A percentile compares a stretch with the other conserved stretches of the same genome.
Evolutionary conservation across 2,888 invertebrate genomes (phyloP).

Genomic region (Galerucella nymphaeae): DNA sequence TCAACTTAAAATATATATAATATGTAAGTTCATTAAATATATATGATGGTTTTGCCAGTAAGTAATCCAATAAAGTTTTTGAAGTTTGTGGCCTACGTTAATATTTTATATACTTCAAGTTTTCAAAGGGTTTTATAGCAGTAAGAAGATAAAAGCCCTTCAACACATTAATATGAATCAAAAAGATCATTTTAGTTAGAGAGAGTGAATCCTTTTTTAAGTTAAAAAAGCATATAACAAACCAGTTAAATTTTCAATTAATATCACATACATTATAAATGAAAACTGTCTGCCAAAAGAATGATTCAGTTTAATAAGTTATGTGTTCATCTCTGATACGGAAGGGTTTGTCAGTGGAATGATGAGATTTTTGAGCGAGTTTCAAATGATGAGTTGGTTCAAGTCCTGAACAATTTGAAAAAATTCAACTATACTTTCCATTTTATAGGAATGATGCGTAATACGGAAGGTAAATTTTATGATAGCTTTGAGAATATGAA

Average conservation of each 20-base stretch:
- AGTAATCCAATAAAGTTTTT: background rate
- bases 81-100: background rate
- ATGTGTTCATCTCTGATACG: conserved; percentile 14
- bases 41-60: background rate
- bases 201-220: background rate
- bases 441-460: too few relatives aligned
- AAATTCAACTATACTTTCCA: too few relatives aligned
- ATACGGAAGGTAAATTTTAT: too few relatives aligned
- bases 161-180: background rate
- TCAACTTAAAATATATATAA: background rate
- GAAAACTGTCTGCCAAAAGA: conserved; percentile 3
- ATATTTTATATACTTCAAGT: background rate
- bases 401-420: too few relatives aligned
- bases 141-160: background rate
- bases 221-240: too few relatives aligned
- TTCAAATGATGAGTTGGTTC: background rate
- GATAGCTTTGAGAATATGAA: too few relatives aligned
- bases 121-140: background rate
- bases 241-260: conserved; percentile 19
- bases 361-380: conserved; percentile 13
- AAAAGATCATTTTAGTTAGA: background rate
- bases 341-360: conserved; percentile 7
- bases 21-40: background rate
- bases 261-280: conserved; percentile 10
- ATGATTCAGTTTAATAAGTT: conserved; percentile 13